Conservation (phyloP, 2,113 vertebrate species). For the Rhagologus leucostigma region DNA sequence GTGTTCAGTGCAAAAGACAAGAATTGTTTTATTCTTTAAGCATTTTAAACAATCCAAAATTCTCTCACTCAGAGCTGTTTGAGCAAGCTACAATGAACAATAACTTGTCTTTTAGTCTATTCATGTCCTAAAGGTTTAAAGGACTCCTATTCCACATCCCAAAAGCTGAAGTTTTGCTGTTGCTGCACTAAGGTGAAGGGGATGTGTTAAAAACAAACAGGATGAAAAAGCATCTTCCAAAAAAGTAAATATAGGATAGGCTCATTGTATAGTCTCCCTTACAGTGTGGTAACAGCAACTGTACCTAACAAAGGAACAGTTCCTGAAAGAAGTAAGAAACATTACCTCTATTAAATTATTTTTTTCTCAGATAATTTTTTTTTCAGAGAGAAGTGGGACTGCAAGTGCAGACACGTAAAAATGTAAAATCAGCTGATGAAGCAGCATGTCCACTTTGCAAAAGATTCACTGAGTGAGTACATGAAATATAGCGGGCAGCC, state of each 20-base stretch:
- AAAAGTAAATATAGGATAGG: neutral
- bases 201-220: neutral
- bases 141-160: neutral
- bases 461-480: conserved; percentile 14
- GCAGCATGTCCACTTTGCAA: neutral
- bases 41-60: neutral
- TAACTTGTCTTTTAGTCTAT: neutral
- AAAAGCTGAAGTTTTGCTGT: neutral
- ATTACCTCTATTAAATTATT: neutral
- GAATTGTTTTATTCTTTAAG: neutral
- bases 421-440: conserved; percentile 20
- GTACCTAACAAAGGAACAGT: neutral
- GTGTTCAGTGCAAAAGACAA: neutral
- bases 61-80: neutral
- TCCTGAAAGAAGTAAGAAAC: neutral
- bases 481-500: neutral
- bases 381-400: neutral
- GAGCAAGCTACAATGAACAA: neutral
- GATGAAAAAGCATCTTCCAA: neutral
- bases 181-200: neutral
- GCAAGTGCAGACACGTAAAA: neutral
- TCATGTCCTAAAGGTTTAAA: neutral
- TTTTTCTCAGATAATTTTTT: neutral
- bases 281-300: neutral
- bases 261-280: neutral